Evolutionary conservation across 2,888 invertebrate species (phyloP).

Genomic region (Eulithis prunata): DNA sequence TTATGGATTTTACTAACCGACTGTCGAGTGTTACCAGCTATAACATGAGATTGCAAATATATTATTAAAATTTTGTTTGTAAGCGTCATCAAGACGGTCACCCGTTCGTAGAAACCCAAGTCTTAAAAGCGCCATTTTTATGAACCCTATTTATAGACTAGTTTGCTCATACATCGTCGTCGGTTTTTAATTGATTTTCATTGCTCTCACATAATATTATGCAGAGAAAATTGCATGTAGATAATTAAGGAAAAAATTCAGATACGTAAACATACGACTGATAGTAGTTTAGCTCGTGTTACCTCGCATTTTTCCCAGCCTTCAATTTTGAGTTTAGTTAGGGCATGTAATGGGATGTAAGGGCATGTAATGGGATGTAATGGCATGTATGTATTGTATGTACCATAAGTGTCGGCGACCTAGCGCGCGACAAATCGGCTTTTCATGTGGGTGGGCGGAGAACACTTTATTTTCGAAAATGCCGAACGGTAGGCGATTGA

Average conservation of each 20-base stretch:
- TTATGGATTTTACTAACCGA: too few relatives aligned
- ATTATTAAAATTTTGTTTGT: too few relatives aligned
- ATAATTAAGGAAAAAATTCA: too few relatives aligned
- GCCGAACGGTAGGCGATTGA: slow-evolving; percentile 12
- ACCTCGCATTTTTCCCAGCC: too few relatives aligned
- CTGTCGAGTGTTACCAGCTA: too few relatives aligned
- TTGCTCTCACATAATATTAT: background rate
- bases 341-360: background rate
- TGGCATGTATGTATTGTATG: background rate
- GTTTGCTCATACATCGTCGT: background rate
- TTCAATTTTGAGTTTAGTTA: background rate
- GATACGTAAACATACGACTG: background rate
- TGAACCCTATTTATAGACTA: slow-evolving; percentile 11
- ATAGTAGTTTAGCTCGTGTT: background rate
- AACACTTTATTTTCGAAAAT: slow-evolving; percentile 20
- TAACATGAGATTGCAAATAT: too few relatives aligned
- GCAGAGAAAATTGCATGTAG: background rate
- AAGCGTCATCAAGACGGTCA: background rate
- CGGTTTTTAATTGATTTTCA: slow-evolving; percentile 1
- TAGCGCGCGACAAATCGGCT: background rate
- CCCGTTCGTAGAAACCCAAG: background rate
- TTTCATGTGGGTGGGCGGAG: background rate
- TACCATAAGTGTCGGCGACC: background rate
- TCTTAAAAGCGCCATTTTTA: slow-evolving; percentile 24
- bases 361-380: background rate